Conservation (phyloP, 2,797 vertebrate species). For the Knipowitschia caucasica region DNA sequence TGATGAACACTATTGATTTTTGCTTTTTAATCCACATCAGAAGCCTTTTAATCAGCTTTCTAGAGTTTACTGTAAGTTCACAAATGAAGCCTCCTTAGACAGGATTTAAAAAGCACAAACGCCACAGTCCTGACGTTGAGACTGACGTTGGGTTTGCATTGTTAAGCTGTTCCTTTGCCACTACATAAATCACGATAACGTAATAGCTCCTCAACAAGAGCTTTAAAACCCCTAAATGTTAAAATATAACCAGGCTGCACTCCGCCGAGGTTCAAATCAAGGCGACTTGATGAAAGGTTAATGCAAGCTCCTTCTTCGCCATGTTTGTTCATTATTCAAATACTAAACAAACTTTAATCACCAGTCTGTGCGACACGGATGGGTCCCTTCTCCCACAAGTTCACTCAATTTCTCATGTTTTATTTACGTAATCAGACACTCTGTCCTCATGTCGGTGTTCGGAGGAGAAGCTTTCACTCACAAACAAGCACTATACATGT, state of each 20-base stretch:
- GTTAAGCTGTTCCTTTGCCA: not conserved
- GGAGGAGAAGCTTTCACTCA: constrained; percentile 59
- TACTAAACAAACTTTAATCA: constrained; percentile 83
- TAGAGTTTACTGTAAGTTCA: not conserved
- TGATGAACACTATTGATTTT: too few relatives aligned
- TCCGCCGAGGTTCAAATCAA: constrained; percentile 55
- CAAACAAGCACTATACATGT: constrained; percentile 55
- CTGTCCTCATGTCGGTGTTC: constrained; percentile 57
- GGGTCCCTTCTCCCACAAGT: constrained; percentile 68
- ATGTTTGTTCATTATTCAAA: constrained; percentile 83
- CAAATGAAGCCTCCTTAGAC: not conserved
- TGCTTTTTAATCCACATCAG: constrained; percentile 4
- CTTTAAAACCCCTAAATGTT: constrained; percentile 39
- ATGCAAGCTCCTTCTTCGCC: constrained; percentile 71
- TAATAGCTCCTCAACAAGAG: constrained; percentile 21
- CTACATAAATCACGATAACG: constrained; percentile 12
- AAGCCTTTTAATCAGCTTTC: too few relatives aligned
- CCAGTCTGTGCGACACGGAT: constrained; percentile 52
- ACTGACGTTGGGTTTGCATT: not conserved
- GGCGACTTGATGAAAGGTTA: constrained; percentile 74
- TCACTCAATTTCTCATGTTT: constrained; percentile 79
- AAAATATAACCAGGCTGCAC: constrained; percentile 45
- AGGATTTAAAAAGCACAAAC: not conserved
- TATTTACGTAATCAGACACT: constrained; percentile 79
- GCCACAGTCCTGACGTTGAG: not conserved